phyloP scores from a whole-genome alignment of 2,113 vertebrate species.

The Datnioides undecimradiatus region DNA sequence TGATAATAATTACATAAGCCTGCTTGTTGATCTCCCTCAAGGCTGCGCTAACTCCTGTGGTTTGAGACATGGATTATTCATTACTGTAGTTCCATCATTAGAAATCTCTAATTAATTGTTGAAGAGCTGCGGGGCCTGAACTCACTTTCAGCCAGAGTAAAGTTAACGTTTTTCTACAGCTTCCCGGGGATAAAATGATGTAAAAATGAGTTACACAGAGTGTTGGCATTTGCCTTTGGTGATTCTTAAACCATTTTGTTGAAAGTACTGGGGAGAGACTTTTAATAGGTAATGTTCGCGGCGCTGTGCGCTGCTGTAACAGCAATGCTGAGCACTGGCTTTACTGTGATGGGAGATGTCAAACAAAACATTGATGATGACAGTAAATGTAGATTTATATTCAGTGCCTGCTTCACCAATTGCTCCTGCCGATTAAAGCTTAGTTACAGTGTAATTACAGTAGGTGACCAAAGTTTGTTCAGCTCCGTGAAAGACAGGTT shows the following conservation, averaged over 20 bases:
- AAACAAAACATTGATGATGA: neutral
- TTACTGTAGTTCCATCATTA: slow-evolving; percentile 59
- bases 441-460: neutral
- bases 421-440: neutral
- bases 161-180: slow-evolving; percentile 44
- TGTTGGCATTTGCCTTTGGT: slow-evolving; percentile 22
- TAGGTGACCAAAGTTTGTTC: neutral
- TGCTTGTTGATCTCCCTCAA: slow-evolving; percentile 63
- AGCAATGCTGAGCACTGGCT: neutral
- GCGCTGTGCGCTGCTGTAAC: neutral
- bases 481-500: neutral
- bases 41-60: slow-evolving; percentile 50
- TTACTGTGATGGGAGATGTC: slow-evolving; percentile 6
- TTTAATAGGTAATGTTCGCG: neutral
- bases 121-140: slow-evolving; percentile 37
- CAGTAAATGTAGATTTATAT: neutral
- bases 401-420: neutral
- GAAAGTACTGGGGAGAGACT: slow-evolving; percentile 4
- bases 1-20: slow-evolving; percentile 48
- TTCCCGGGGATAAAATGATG: slow-evolving; percentile 1
- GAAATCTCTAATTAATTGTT: slow-evolving; percentile 74
- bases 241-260: slow-evolving; percentile 17
- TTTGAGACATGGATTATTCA: slow-evolving; percentile 72
- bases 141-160: slow-evolving; percentile 44
- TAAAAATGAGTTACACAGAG: slow-evolving; percentile 29